Conservation (phyloP, 2,113 vertebrate genomes). For the Neomonachus schauinslandi region DNA sequence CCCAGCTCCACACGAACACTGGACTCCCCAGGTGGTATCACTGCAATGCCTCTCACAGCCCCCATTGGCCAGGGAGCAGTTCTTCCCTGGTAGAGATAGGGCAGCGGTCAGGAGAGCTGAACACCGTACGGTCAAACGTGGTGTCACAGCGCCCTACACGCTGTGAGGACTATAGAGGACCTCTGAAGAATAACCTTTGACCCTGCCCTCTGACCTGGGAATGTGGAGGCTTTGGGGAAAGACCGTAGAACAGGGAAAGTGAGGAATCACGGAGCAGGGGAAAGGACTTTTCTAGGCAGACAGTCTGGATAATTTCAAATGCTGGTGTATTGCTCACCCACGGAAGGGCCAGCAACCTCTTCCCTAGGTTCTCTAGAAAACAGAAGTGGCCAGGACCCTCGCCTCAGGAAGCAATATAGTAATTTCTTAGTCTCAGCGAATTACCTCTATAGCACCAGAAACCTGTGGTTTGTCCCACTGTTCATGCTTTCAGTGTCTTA, state of each 20-base stretch:
- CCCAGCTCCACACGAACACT: constrained; percentile 88
- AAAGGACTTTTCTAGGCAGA: not conserved
- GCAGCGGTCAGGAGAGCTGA: not conserved
- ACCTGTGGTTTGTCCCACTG: not conserved
- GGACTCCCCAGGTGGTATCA: constrained; percentile 88
- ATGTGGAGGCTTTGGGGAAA: not conserved
- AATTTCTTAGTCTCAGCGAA: not conserved
- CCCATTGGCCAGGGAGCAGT: constrained; percentile 89
- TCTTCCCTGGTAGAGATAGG: constrained; percentile 83
- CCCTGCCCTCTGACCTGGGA: not conserved
- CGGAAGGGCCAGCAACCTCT: not conserved
- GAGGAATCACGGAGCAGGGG: not conserved
- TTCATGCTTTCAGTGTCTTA: not conserved
- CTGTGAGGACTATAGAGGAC: not conserved
- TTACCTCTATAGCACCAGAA: not conserved
- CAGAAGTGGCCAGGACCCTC: not conserved
- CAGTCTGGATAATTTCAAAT: not conserved
- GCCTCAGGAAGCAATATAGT: not conserved
- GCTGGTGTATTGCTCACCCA: not conserved
- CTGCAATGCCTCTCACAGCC: constrained; percentile 89
- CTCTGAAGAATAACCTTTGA: not conserved
- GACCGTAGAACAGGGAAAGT: not conserved
- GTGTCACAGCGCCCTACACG: not conserved
- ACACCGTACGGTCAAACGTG: not conserved
- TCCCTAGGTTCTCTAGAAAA: not conserved